Evolutionary conservation across 2,797 vertebrate species (phyloP).

Genomic region (Sciurus vulgaris): DNA sequence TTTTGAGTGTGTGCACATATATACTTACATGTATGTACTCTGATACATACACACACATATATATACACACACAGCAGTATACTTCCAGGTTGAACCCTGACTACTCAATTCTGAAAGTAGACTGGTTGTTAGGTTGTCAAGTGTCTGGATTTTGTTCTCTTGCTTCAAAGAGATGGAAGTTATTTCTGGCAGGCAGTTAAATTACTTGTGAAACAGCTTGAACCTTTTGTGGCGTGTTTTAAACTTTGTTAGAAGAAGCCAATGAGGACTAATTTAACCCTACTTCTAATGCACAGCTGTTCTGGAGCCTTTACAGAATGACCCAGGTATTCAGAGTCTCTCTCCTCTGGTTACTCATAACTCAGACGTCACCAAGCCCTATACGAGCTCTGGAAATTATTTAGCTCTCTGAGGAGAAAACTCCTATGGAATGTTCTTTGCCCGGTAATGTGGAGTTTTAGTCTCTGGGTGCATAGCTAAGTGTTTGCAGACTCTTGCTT

Average conservation of each 20-base stretch:
- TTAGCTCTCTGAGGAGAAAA: background rate
- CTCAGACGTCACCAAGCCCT: too few relatives aligned
- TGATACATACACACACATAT: too few relatives aligned
- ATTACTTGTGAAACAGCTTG: background rate
- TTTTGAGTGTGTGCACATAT: too few relatives aligned
- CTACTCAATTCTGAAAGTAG: background rate
- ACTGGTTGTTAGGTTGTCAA: background rate
- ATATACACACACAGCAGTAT: too few relatives aligned
- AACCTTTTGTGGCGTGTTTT: background rate
- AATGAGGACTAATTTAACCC: background rate
- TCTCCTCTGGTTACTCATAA: too few relatives aligned
- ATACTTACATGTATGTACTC: too few relatives aligned
- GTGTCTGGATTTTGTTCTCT: background rate
- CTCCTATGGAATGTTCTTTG: background rate
- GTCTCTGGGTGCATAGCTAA: too few relatives aligned
- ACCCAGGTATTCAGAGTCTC: background rate
- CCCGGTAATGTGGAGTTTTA: background rate
- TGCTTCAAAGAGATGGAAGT: background rate
- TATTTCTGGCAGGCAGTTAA: background rate
- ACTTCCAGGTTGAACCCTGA: background rate
- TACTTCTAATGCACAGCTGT: background rate
- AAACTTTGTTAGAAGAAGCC: background rate
- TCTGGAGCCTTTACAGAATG: background rate
- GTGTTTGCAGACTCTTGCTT: background rate
- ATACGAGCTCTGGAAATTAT: background rate